Evolutionary conservation across 2,797 vertebrate species (phyloP), one percentile per base, ranked within the genome.

Genomic region (Hoplostethus atlanticus): DNA sequence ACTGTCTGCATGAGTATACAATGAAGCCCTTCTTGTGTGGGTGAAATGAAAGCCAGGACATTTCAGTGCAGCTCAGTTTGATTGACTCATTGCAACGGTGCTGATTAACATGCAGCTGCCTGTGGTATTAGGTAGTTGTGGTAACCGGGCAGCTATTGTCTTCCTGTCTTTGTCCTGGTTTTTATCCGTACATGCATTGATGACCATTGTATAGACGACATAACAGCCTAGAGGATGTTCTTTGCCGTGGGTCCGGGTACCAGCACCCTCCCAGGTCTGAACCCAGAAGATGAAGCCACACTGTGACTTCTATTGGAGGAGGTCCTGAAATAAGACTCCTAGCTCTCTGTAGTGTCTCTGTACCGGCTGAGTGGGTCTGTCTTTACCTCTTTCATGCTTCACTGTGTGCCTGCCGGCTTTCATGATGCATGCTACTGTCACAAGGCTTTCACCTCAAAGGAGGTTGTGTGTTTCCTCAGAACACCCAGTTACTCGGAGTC

Each of bases 351-450:
- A 3, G 52, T 25, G 48, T 59, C 57, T 64, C 13, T 59, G 64
- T 0, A 11, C 11, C 42, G 10, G 31, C 73, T 62, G 46, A 28
- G 60, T 55, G 66, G 16, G 57, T 64, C 81, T 63, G 81, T 79
- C 67, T 53, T 71, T 25, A 46, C 71, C 63, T 82, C 68, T 76
- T 84, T 87, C 79, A 84, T 62, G 84, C 77, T 86, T 82, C 72
- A 5, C 81, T 52, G 84, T 73, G 77, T 71, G 80, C 79, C 81
- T 54, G 76, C 79, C 66, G 70, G 75, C 83, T 69, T 68, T 78
- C 75, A 60, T 46, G 79, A 81, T 73, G 81, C 65, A 83, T 78
- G 8, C 71, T 77, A 9, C 59, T 1, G 79, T 72, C 76, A 61
- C 56, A 28, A 28, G 0, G 67, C 64, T 66, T 80, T 73, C 38